Conservation (phyloP, 2,113 vertebrate species). For the Oenanthe melanoleuca region DNA sequence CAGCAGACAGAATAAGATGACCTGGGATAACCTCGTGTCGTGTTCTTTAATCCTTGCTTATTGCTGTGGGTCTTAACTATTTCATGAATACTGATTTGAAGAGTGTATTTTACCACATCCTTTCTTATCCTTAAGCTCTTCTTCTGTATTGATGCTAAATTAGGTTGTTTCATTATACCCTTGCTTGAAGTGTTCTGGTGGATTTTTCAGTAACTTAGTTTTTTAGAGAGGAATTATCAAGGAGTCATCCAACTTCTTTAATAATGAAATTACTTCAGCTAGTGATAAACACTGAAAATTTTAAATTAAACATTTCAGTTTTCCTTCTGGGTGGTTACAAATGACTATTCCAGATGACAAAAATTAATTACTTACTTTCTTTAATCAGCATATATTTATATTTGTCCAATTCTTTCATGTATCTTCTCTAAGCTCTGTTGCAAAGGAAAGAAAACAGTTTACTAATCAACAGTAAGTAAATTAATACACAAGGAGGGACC, state of each 20-base stretch:
- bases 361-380: slow-evolving; percentile 38
- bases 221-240: background rate
- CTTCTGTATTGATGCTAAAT: background rate
- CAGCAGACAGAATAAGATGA: slow-evolving; percentile 27
- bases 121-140: slow-evolving; percentile 39
- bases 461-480: slow-evolving; percentile 19
- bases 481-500: background rate
- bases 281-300: background rate
- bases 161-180: background rate
- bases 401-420: background rate
- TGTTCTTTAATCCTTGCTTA: slow-evolving; percentile 51
- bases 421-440: background rate
- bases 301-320: slow-evolving; percentile 6
- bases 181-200: background rate
- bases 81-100: slow-evolving; percentile 29
- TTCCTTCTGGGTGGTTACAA: slow-evolving; percentile 22
- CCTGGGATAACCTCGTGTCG: background rate
- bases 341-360: background rate
- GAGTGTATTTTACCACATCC: slow-evolving; percentile 14
- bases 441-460: slow-evolving; percentile 30
- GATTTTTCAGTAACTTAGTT: slow-evolving; percentile 7
- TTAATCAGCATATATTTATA: slow-evolving; percentile 32
- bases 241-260: background rate
- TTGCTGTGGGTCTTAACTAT: slow-evolving; percentile 36
- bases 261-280: background rate